phyloP scores from a whole-genome alignment of 2,888 invertebrate genomes.

The Iselma pallidipennis region DNA sequence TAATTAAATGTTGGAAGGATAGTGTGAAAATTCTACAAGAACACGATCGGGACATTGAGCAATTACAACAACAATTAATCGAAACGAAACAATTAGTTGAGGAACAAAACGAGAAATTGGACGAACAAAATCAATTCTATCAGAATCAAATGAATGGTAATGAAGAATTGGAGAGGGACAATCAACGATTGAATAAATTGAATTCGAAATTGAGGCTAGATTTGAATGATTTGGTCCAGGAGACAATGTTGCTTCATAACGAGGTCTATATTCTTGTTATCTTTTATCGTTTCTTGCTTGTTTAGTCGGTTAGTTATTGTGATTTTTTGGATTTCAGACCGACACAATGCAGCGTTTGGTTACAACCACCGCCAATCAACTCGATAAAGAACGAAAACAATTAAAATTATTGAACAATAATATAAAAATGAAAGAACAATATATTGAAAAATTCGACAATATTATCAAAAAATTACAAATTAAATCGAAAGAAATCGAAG shows the following conservation, averaged over 20 bases:
- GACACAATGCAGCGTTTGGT: slow-evolving; percentile 59
- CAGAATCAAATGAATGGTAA: slow-evolving; percentile 65
- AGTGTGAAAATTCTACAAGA: slow-evolving; percentile 72
- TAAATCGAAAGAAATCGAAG: slow-evolving; percentile 59
- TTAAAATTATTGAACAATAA: slow-evolving; percentile 40
- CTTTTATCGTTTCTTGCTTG: no score
- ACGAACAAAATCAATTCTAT: slow-evolving; percentile 65
- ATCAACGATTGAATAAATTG: slow-evolving; percentile 52
- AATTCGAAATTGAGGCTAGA: slow-evolving; percentile 53
- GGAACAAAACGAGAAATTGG: slow-evolving; percentile 59
- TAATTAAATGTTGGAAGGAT: slow-evolving; percentile 74
- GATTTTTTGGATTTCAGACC: slow-evolving; percentile 47
- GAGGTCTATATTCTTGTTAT: slow-evolving; percentile 45
- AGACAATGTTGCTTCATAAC: slow-evolving; percentile 50
- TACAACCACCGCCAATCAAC: slow-evolving; percentile 51
- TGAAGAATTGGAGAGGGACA: slow-evolving; percentile 55
- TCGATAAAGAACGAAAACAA: slow-evolving; percentile 47
- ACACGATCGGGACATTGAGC: slow-evolving; percentile 68
- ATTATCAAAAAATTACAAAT: slow-evolving; percentile 53
- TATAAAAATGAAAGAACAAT: slow-evolving; percentile 34
- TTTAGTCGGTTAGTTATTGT: neutral
- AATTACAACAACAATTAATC: slow-evolving; percentile 48
- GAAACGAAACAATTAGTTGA: slow-evolving; percentile 41
- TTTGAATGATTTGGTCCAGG: slow-evolving; percentile 46
- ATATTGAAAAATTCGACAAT: slow-evolving; percentile 32